Conservation (phyloP, 1,140 invertebrate species). For the Sarcophaga bullata region DNA sequence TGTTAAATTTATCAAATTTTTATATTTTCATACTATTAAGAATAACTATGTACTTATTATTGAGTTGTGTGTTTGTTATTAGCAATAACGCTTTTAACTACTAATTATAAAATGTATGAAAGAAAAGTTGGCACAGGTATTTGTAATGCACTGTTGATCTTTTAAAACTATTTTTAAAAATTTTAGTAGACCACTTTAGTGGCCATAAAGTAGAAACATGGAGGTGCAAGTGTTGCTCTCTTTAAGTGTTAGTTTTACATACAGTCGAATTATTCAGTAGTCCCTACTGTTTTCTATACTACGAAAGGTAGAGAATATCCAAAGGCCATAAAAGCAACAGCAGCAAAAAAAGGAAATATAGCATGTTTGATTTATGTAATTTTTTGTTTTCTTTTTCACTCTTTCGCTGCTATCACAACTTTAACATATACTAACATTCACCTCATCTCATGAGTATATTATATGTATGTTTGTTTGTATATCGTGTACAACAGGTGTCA, state of each 20-base stretch:
- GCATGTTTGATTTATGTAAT: conserved; percentile 36
- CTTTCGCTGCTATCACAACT: not conserved
- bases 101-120: not conserved
- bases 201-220: conserved; percentile 16
- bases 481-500: conserved; percentile 32
- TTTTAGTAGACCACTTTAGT: not conserved
- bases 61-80: no score
- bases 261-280: not conserved
- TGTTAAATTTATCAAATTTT: not conserved
- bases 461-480: not conserved
- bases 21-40: not conserved
- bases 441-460: not conserved
- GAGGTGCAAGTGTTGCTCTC: not conserved
- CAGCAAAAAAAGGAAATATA: not conserved
- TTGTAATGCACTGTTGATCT: no score
- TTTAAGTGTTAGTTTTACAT: not conserved
- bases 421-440: conserved; percentile 17
- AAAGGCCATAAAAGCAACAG: not conserved
- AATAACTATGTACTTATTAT: not conserved
- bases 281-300: not conserved
- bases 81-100: no score
- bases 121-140: not conserved
- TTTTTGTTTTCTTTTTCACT: conserved; percentile 31
- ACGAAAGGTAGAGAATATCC: not conserved
- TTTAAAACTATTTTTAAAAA: no score